These are phyloP conservation scores for Xyrauchen texanus DNA, from an alignment of 2,113 vertebrate species.

Conservation along the genomic window DNA sequence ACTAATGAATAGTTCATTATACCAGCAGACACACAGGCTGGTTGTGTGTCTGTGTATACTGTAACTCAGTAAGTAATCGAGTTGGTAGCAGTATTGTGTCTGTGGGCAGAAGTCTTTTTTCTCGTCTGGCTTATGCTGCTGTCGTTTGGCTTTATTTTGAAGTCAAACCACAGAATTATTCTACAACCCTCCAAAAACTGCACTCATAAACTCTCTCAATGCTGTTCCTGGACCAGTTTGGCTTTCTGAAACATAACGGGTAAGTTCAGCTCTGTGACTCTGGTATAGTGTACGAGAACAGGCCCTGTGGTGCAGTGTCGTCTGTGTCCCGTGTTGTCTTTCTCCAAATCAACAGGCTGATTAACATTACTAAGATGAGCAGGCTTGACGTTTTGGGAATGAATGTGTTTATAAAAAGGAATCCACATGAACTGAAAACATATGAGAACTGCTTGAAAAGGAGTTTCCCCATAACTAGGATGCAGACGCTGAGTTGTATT, in stretches of 20 bases:
- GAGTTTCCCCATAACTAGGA: constrained; percentile 4
- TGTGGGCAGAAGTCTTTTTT: constrained; percentile 32
- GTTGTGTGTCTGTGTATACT: no score
- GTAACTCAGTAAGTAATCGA: no score
- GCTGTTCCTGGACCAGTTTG: not conserved
- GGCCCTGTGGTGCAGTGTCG: not conserved
- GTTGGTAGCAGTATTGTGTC: constrained; percentile 27
- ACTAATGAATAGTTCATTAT: no score
- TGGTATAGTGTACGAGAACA: no score
- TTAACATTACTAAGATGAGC: constrained; percentile 21
- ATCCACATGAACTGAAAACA: constrained; percentile 8
- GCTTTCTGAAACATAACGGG: not conserved
- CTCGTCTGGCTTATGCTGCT: not conserved
- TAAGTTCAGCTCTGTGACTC: no score
- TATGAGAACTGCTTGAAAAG: constrained; percentile 6
- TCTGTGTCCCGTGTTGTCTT: not conserved
- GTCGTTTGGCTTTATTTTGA: constrained; percentile 7
- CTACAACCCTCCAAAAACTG: not conserved
- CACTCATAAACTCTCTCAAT: not conserved
- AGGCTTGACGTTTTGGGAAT: constrained; percentile 5
- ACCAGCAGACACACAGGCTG: no score
- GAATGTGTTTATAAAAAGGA: not conserved
- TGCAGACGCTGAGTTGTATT: not conserved
- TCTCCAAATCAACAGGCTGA: not conserved
- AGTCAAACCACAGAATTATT: constrained; percentile 14